Base-by-base conservation (phyloP, 2,888 invertebrate genomes). In the Luperina testacea region DNA sequence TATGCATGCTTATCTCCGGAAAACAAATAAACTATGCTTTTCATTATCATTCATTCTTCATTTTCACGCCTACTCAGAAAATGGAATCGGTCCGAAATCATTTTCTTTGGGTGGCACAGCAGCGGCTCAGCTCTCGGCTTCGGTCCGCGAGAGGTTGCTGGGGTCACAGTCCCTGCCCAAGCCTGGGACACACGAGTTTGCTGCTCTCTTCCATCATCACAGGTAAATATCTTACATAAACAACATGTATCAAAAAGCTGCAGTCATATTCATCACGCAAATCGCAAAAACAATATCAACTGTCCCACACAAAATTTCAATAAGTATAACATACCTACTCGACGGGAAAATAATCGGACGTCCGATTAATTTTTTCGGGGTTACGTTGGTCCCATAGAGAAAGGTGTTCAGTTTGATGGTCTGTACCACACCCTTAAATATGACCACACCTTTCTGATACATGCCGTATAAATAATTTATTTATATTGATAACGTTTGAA, bases 121-220 rank as follows among this genome's bases (percentile, higher is more conserved):
- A 24, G 99, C 99, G 9, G 98, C 98, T 74, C 99, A 99, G 93
- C 96, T 99, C 70, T 99, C 99, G 32, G 98, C 98, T 87, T 98
- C 98, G 69, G 98, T 99, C 3, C 96, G 99, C 15, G 99, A 99
- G 93, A 97, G 99, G 74, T 97, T 99, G 72, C 97, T 98, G 81
- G 98, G 98, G n/a, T 98, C 98, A 0, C 98, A 98, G 93, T 98
- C 98, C 89, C 94, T 98, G 81, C 98, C 98, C 0, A 99, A 99
- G 93, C 98, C 98, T 11, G 98, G 98, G 82, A 98, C 98, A 78
- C 98, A 98, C 86, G 97, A 98, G 90, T 98, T 98, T 92, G 97
- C 97, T 15, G 97, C 97, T 7, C 93, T 97, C 57, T 97, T 97
- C 88, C 97, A 97, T 86, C 97, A 97, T 88, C 97, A 97, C 91